Percentiles rank a stretch among this genome's conserved stretches.
Conservation (phyloP, 2,113 vertebrate genomes). For the Thunnus thynnus region DNA sequence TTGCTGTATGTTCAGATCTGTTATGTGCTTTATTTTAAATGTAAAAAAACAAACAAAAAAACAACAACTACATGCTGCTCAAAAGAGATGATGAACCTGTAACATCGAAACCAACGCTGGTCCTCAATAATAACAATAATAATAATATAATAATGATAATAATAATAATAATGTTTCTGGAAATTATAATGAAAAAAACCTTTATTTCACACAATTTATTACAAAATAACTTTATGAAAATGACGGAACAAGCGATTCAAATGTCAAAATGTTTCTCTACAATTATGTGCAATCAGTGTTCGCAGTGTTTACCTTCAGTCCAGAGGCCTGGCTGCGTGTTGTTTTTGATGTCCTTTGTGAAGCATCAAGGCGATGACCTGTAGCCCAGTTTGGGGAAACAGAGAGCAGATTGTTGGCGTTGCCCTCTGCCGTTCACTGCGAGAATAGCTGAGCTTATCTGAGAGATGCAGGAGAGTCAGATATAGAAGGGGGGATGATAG, state of each 20-base stretch:
- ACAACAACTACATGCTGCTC: background rate
- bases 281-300: background rate
- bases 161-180: background rate
- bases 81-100: background rate
- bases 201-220: background rate
- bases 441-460: conserved; percentile 19
- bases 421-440: conserved; percentile 76
- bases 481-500: too few species aligned
- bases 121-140: background rate
- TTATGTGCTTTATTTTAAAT: background rate
- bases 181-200: background rate
- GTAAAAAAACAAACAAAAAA: background rate
- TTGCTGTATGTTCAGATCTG: background rate
- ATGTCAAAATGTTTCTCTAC: background rate
- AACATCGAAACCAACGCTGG: background rate
- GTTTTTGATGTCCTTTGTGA: conserved; percentile 63
- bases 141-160: background rate
- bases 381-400: conserved; percentile 65
- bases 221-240: background rate
- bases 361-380: conserved; percentile 70
- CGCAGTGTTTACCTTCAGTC: conserved; percentile 56
- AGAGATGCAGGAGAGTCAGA: background rate
- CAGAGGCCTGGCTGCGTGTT: conserved; percentile 31
- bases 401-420: conserved; percentile 52
- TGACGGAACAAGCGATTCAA: background rate